Base-by-base conservation (phyloP, 2,888 invertebrate genomes). In the Pseudolycoriella hygida region DNA sequence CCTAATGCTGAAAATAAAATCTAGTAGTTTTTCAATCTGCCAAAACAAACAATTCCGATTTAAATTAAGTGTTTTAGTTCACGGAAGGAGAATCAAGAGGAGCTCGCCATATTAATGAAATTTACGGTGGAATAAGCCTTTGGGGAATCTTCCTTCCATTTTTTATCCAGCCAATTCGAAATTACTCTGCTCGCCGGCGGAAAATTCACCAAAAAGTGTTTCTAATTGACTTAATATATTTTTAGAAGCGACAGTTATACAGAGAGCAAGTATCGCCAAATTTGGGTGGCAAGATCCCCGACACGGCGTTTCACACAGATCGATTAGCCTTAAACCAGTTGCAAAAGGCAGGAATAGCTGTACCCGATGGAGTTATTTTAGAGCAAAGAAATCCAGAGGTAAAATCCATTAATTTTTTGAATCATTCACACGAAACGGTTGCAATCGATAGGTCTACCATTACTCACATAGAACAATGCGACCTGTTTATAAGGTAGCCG, bases 271-370 rank as follows among this genome's bases (percentile, higher is more conserved):
- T 76, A 15, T 55, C 73, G 41, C 76, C 76, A 8, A 69, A 70
- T 51, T 63, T 68, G 31, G 76, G 76, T 32, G 76, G 76, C 1
- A 74, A 74, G 57, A 74, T 76, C 51, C 76, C 76, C 0, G 75
- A 74, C 47, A 70, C 72, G 38, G 76, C 76, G 6, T 76, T 76
- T 51, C 64, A 68, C 49, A 67, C 71, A 1, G 74, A 75, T 57
- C 68, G 76, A 11, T 57, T 76, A 40, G 68, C 70, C 37, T 57
- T 76, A 31, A 76, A 76, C 57, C 68, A 70, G 39, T 57, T 76
- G 38, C 74, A 76, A 57, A 73, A 74, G 53, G 72, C 74, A 52
- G 76, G 76, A 17, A 71, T 76, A 37, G 65, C 72, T 1, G 61
- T 73, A 31, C 72, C 74, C 3, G 74, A 76, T 56, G 76, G 76